A percentile compares a stretch with the other conserved stretches of the same genome.
Evolutionary conservation across 2,113 vertebrate species (phyloP).

Genomic region (Toxostoma redivivum): DNA sequence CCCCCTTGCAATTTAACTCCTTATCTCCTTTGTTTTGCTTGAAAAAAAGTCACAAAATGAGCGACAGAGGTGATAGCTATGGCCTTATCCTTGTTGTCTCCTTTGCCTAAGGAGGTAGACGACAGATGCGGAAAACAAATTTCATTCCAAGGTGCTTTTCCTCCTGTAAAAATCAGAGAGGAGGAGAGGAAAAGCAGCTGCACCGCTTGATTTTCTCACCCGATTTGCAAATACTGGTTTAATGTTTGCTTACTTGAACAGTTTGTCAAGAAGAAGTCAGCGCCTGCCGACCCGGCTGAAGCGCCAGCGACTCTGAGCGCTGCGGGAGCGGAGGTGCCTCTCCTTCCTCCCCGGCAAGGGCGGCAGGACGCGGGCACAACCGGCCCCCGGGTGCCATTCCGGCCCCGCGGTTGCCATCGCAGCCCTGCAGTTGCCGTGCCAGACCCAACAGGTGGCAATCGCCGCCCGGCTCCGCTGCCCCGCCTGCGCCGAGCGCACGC

Average conservation of each 20-base stretch:
- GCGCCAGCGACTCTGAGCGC: accelerated
- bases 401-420: not conserved
- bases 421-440: not conserved
- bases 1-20: not conserved
- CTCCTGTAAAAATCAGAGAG: not conserved
- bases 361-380: not conserved
- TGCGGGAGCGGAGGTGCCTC: accelerated
- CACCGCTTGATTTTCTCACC: not conserved
- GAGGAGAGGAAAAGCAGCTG: not conserved
- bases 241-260: not conserved
- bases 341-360: not conserved
- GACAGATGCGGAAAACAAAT: not conserved
- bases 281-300: not conserved
- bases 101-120: not conserved
- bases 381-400: not conserved
- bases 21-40: not conserved
- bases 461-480: not conserved
- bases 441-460: slow-evolving; percentile 42
- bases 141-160: not conserved
- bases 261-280: not conserved
- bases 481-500: not conserved
- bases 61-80: not conserved
- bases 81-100: not conserved
- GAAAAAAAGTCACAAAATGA: not conserved
- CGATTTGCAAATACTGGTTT: not conserved